Percentiles rank a stretch among this genome's conserved stretches.
Evolutionary conservation across 2,113 vertebrate species (phyloP).

Genomic region (Ophiodon elongatus): DNA sequence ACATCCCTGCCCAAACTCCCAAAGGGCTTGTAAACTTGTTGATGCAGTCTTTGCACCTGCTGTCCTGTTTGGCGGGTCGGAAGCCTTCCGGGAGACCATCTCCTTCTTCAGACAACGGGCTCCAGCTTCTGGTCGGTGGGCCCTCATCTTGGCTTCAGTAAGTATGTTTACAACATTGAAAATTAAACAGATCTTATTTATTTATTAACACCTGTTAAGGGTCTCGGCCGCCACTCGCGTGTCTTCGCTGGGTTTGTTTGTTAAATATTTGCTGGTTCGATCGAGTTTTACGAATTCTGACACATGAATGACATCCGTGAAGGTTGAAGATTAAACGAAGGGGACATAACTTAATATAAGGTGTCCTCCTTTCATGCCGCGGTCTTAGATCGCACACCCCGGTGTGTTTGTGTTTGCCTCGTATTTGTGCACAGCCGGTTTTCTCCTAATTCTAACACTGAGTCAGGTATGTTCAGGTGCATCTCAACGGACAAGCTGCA

Average conservation of each 20-base stretch:
- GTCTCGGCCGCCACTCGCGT: not conserved
- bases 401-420: not conserved
- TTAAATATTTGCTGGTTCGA: not conserved
- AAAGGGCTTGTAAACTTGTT: not conserved
- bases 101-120: not conserved
- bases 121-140: not conserved
- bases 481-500: not conserved
- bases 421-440: not conserved
- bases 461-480: not conserved
- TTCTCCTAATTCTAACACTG: slow-evolving; percentile 50
- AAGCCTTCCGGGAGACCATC: not conserved
- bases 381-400: not conserved
- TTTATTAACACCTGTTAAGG: too few relatives aligned
- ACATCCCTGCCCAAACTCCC: rapidly evolving
- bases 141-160: not conserved
- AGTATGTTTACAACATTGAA: not conserved
- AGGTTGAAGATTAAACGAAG: not conserved
- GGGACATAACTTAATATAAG: not conserved
- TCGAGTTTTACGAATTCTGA: not conserved
- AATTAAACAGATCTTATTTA: not conserved
- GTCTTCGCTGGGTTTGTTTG: not conserved
- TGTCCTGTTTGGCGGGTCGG: not conserved
- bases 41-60: not conserved
- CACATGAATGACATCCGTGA: not conserved
- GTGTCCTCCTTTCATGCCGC: not conserved